Evolutionary conservation across 2,113 vertebrate genomes (phyloP), one percentile per base, ranked within the genome.

Genomic region (Corythoichthys intestinalis): DNA sequence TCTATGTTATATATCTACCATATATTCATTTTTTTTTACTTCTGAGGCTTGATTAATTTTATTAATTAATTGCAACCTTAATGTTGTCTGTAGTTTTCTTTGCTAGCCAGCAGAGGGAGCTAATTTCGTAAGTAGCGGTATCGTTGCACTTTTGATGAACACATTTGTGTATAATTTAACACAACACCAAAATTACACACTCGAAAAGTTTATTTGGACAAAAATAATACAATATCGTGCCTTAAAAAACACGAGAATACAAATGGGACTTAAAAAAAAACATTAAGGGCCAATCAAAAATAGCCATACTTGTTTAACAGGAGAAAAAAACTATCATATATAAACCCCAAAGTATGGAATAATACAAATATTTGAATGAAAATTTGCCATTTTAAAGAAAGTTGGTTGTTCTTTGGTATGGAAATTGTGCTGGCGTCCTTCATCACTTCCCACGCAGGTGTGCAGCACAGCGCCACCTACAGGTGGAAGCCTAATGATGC

Each of bases 381-480:
- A 54, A 54, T n/a, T n/a, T 28, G 17, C 1, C 17, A 11, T 28
- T 54, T 54, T 54, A 28, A 56, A 56, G 53, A 11, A 56, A 56
- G 11, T 56, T 56, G 53, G 54, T 57, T 59, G 20, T 57, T 83
- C 80, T 89, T 87, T 89, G 85, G 85, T 82, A 74, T 66, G 41
- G 69, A 70, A 48, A 48, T 53, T 48, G 20, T 28, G 20, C 20
- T 28, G 20, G 20, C 63, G 70, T 38, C 53, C 54, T 13, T 46
- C 37, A 28, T 28, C 20, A 39, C 53, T 79, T 74, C 50, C 35
- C 20, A 46, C 6, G 12, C 71, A 64, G 59, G 72, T 61, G 69
- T 48, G 20, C 5, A 62, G 58, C 52, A 37, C 54, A n/a, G 4
- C 54, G 28, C 2, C 77, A 82, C 83, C 86, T 84, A 54, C 65